These are phyloP conservation scores for Macaca mulatta DNA, from an alignment of 2,113 vertebrate species.

Conservation along the genomic window DNA sequence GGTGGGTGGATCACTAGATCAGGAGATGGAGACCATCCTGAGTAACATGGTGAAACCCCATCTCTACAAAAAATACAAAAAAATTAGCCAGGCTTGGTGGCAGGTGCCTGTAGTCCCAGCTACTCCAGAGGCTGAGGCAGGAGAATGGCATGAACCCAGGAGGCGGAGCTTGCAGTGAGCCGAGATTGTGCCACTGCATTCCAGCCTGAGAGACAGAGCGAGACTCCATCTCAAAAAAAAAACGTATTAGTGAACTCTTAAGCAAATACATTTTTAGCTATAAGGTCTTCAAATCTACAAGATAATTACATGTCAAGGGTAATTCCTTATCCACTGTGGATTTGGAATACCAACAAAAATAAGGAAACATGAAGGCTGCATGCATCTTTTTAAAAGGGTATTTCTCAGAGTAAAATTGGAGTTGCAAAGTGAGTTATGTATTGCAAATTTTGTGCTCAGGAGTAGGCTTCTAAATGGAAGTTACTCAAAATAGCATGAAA, in stretches of 20 bases:
- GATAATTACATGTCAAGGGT: not conserved
- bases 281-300: not conserved
- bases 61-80: too few relatives aligned
- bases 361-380: not conserved
- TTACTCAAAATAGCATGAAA: not conserved
- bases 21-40: too few relatives aligned
- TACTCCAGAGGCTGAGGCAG: too few relatives aligned
- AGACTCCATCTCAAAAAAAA: too few relatives aligned
- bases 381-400: not conserved
- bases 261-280: slow-evolving; percentile 8
- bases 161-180: too few relatives aligned
- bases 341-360: slow-evolving; percentile 1
- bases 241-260: not conserved
- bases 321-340: not conserved
- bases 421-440: not conserved
- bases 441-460: not conserved
- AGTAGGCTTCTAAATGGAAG: not conserved
- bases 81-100: too few relatives aligned
- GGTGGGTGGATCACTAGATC: too few relatives aligned
- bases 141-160: too few relatives aligned
- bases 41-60: too few relatives aligned
- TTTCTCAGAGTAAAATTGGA: not conserved
- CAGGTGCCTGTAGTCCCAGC: too few relatives aligned
- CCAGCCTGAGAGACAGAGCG: too few relatives aligned
- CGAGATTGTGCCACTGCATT: too few relatives aligned